Evolutionary conservation across 2,113 vertebrate genomes (phyloP).

Genomic region (Brachyhypopomus occidentalis): DNA sequence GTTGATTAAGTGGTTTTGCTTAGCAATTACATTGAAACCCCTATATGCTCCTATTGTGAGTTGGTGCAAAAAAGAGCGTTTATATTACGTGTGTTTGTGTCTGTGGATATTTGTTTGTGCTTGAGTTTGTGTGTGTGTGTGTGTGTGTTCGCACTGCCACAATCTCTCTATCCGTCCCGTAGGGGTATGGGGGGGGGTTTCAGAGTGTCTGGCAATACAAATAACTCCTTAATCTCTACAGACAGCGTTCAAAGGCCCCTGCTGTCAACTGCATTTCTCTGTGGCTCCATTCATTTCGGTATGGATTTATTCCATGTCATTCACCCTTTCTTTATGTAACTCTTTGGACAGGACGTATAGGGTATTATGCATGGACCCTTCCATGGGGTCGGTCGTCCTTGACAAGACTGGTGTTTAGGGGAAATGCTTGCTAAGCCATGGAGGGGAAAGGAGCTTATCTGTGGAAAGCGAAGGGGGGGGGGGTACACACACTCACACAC

Average conservation of each 20-base stretch:
- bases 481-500: too few species aligned
- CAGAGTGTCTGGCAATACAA: constrained; percentile 52
- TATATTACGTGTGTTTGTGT: not conserved
- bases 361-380: constrained; percentile 58
- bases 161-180: constrained; percentile 26
- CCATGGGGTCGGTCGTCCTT: constrained; percentile 51
- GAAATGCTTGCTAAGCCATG: constrained; percentile 38
- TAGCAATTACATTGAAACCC: not conserved
- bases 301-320: constrained; percentile 34
- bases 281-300: constrained; percentile 52
- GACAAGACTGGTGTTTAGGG: constrained; percentile 58
- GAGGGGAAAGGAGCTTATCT: constrained; percentile 56
- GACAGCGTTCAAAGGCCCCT: constrained; percentile 55
- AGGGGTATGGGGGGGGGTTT: not conserved
- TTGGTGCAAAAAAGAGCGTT: not conserved
- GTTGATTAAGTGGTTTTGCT: not conserved
- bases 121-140: constrained; percentile 8
- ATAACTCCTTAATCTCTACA: constrained; percentile 34
- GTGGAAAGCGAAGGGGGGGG: constrained; percentile 30
- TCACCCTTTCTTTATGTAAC: not conserved
- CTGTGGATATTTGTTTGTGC: not conserved
- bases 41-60: not conserved
- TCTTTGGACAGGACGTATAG: not conserved
- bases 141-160: not conserved
- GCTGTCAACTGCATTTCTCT: constrained; percentile 57